Percentiles rank a stretch among this genome's conserved stretches.
Conservation (phyloP, 2,113 vertebrate genomes). For the Cettia cetti region DNA sequence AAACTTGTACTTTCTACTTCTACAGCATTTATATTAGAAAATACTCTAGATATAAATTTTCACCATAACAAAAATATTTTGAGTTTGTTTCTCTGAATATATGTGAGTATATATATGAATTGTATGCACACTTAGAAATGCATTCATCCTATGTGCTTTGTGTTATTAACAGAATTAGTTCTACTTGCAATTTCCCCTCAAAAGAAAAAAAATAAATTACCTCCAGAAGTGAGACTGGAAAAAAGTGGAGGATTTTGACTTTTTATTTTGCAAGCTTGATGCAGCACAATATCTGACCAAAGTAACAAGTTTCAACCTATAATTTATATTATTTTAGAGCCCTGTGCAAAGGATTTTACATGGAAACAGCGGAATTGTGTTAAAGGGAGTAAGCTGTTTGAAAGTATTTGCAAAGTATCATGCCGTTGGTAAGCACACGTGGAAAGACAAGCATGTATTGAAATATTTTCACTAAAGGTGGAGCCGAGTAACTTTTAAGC, state of each 20-base stretch:
- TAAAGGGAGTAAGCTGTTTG: background rate
- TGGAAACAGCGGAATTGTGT: background rate
- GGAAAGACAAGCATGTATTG: background rate
- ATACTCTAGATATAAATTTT: background rate
- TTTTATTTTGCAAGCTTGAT: background rate
- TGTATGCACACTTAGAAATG: background rate
- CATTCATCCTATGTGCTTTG: background rate
- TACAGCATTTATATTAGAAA: background rate
- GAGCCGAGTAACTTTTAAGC: background rate
- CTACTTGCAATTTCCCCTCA: background rate
- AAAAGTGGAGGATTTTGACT: background rate
- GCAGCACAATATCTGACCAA: background rate
- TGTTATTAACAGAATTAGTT: background rate
- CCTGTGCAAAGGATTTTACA: background rate
- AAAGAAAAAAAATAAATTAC: background rate
- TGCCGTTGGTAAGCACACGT: rapidly evolving
- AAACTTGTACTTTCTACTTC: background rate
- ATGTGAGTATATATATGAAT: background rate
- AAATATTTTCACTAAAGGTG: background rate
- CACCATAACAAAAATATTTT: background rate
- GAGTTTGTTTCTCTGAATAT: background rate
- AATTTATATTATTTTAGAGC: background rate
- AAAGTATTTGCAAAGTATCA: background rate
- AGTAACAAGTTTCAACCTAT: background rate
- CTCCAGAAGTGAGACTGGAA: background rate